Base-by-base conservation (phyloP, 1,140 invertebrate species). In the Semibalanus balanoides region DNA sequence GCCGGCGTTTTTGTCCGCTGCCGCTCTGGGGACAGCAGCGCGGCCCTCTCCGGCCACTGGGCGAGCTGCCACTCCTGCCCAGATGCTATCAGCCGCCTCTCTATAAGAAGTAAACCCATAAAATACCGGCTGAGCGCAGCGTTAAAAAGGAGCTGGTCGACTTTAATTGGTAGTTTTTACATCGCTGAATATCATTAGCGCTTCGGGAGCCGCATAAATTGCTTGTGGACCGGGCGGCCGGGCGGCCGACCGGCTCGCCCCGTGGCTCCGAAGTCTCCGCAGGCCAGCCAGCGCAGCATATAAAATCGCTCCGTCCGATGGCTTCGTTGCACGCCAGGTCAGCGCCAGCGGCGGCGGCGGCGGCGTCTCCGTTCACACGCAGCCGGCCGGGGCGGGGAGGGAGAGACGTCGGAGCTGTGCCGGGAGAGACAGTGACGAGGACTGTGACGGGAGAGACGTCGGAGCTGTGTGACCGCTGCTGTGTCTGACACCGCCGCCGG, bases 151-250 rank as follows among this genome's bases (percentile, higher is more conserved):
- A 64, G 22, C 51, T 64, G 51, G 51, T 64, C 51, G 51, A 64
- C 51, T 64, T 64, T 64, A 64, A 64, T 64, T 64, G 51, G 51
- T 64, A 64, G 51, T 64, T 64, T 64, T 64, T 64, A 64, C 51
- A 64, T 64, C 51, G 51, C 51, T 64, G 51, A 64, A 64, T 64
- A 64, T 64, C 51, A 64, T 64, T 64, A 64, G 51, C 51, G 51
- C 51, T 64, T 64, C 51, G 51, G 51, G 51, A 64, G 51, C 51
- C 51, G 51, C 51, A 64, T 64, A 64, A 64, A 64, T 64, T 64
- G 51, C 51, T 14, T 7, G 3, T 1, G 11, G 51, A 1, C 11
- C 51, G 51, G 51, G 14, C 51, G 22, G 51, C 51, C 51, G 51
- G 35, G 5, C 35, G 35, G 35, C 35, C 35, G 35, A 17, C 5